A percentile compares a stretch with the other conserved stretches of the same genome.
phyloP scores from a whole-genome alignment of 2,888 invertebrate genomes.

The Stenoptilia bipunctidactyla region DNA sequence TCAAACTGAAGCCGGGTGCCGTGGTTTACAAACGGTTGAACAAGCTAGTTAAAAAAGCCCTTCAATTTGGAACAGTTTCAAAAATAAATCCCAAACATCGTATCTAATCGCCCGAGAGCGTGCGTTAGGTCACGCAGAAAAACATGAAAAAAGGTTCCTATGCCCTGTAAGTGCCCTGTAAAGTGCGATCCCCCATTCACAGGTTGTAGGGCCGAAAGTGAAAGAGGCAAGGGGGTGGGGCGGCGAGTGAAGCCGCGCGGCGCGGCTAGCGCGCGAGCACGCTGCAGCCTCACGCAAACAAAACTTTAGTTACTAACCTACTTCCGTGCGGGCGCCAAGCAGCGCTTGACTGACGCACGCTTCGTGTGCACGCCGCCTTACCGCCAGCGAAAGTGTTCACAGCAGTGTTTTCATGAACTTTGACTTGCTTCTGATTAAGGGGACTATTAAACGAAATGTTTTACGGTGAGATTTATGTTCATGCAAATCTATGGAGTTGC shows the following conservation, averaged over 20 bases:
- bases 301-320: slow-evolving; percentile 72
- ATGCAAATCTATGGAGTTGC: slow-evolving; percentile 39
- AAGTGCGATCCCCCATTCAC: not conserved
- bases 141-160: not conserved
- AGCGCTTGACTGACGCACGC: slow-evolving; percentile 41
- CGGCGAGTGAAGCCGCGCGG: slow-evolving; percentile 30
- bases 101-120: not conserved
- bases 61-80: not conserved
- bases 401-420: not conserved
- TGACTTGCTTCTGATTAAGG: slow-evolving; percentile 15
- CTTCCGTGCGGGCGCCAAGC: slow-evolving; percentile 69
- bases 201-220: slow-evolving; percentile 41
- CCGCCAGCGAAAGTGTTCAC: not conserved
- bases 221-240: slow-evolving; percentile 44
- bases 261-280: slow-evolving; percentile 36
- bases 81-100: not conserved
- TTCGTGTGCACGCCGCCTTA: slow-evolving; percentile 27
- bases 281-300: slow-evolving; percentile 70
- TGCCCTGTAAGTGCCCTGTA: not conserved
- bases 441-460: slow-evolving; percentile 49
- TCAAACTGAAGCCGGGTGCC: too few relatives aligned
- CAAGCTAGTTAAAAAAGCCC: not conserved
- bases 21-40: too few relatives aligned
- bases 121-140: not conserved
- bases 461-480: slow-evolving; percentile 63